These are phyloP conservation scores for Toxotes chatareus DNA, from an alignment of 2,113 vertebrate genomes.

Conservation along the genomic window DNA sequence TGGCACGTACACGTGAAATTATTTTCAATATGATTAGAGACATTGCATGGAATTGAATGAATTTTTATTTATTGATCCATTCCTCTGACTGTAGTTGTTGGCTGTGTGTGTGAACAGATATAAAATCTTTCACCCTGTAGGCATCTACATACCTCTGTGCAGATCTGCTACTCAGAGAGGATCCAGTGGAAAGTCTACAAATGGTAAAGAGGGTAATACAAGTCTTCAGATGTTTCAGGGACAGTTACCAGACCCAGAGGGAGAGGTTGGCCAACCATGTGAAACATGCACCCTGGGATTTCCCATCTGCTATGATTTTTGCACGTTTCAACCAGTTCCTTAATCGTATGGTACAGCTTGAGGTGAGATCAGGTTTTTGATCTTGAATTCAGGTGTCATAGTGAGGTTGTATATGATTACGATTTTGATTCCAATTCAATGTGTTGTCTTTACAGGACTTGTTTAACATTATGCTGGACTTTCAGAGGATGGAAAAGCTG, in stretches of 20 bases:
- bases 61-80: background rate
- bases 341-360: constrained; percentile 80
- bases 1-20: background rate
- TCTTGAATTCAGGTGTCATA: background rate
- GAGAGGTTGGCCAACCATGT: constrained; percentile 73
- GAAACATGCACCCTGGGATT: constrained; percentile 85
- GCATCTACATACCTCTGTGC: constrained; percentile 81
- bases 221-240: constrained; percentile 81
- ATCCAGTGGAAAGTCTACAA: constrained; percentile 85
- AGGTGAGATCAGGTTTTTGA: constrained; percentile 76
- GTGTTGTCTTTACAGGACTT: constrained; percentile 75
- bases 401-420: background rate
- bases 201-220: constrained; percentile 79
- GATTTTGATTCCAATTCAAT: background rate
- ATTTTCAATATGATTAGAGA: background rate
- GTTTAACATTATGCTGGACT: constrained; percentile 83
- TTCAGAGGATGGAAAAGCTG: constrained; percentile 88
- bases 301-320: constrained; percentile 86
- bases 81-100: background rate
- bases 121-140: constrained; percentile 62
- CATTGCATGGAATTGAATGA: background rate
- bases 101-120: background rate
- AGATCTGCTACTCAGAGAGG: constrained; percentile 84
- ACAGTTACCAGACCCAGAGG: constrained; percentile 83
- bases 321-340: constrained; percentile 84